Evolutionary conservation across 2,113 vertebrate species (phyloP), one percentile per base, ranked within the genome.

Genomic region (Vulpes ferrilata): DNA sequence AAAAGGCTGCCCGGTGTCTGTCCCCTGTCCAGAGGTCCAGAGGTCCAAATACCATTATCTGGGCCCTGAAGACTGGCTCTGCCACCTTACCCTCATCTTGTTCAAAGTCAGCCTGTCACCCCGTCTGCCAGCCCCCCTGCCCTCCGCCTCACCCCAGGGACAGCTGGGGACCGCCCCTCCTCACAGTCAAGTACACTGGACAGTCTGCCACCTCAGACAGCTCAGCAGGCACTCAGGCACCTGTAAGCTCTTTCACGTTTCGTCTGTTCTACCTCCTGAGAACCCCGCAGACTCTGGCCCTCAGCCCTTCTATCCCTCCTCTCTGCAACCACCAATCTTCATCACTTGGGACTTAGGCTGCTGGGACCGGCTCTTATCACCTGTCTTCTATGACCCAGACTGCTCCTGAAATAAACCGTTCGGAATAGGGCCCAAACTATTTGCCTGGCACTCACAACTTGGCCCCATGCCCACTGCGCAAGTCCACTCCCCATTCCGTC

Each of bases 111-210:
- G 7, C 65, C 80, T 59, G 20, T 13, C 48, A 0, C 64, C 10
- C 0, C 1, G 0, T 48, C 51, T 35, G 0, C 53, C 67, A 59
- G 2, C 35, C 35, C 8, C 64, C 80, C 15, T 1, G 12, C 35
- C 25, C 35, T 67, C 51, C 23, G 8, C 27, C 57, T 43, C 25
- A 11, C 11, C 11, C 15, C 55, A 19, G 3, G 2, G 43, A 11
- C 4, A 3, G 8, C 80, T 1, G 38, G 32, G 30, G 17, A 5
- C 7, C 19, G 5, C n/a, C 22, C 57, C 10, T 19, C n/a, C 67
- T 48, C 25, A 67, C 2, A 0, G 2, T 25, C 3, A 0, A 53
- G 51, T 5, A 25, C n/a, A 59, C 90, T n/a, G 5, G 9, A 13
- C 0, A 1, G 43, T 1, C 12, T 30, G 15, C 30, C 8, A 0